Evolutionary conservation across 2,888 invertebrate genomes (phyloP), one percentile per base, ranked within the genome.

Genomic region (Bombylius major): DNA sequence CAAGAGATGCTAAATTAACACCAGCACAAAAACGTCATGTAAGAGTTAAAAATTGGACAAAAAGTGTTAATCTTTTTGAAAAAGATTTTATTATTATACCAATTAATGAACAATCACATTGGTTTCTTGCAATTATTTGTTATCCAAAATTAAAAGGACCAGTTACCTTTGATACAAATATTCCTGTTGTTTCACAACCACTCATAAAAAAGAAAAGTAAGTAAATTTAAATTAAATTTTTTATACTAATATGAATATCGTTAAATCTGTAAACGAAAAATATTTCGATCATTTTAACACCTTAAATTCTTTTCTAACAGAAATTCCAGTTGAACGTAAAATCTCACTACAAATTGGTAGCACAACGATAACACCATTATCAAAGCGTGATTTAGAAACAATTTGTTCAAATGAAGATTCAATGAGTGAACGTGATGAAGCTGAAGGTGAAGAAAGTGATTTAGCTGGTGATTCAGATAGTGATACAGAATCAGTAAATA

Each of bases 21-120:
- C 79, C 89, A 6, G 86, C 89, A 0, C 87, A 90, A 64, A 90
- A 89, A 69, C 80, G 96, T 45, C 96, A 97, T 70, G 82, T 83
- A 0, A 79, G 92, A 60, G 95, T 99, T 1, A 90, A 89, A 70
- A 91, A 87, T 32, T 99, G 99, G 98, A 98, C 98, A 0, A 93
- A 95, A 70, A 86, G 89, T 75, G 91, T 97, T 0, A 93, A 99
- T 73, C 81, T 99, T 54, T 99, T 99, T 75, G 85, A 89, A 51
- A 98, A 97, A 78, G 97, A 98, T 73, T 98, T 87, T 71, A 83
- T 99, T 59, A 84, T 99, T 62, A 87, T 99, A 70, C 99, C 99
- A 61, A 95, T 99, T 55, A 97, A 98, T 77, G 96, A 98, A 77
- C 90, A 92, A 79, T 93, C 89, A 50, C 98, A 98, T 77, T 98